Evolutionary conservation across 1,140 invertebrate genomes (phyloP), one percentile per base, ranked within the genome.

Genomic region (Mactra quadrangularis): DNA sequence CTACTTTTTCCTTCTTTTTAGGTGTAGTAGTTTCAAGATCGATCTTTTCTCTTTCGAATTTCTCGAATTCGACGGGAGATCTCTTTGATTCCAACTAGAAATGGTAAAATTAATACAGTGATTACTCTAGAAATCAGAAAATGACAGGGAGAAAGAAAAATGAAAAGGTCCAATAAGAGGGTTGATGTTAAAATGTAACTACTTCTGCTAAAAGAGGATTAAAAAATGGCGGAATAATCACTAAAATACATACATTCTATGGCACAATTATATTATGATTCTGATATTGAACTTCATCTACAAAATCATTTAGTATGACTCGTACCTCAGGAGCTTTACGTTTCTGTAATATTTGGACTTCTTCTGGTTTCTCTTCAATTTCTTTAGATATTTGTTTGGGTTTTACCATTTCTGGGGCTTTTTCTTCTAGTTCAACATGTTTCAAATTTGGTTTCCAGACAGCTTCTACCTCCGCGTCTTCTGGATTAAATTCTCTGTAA

Each of bases 351-450:
- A 87, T 86, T 71, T 86, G 82, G 45, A 86, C 89, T 17, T 83
- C 83, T 0, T 72, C 53, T 66, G 88, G 81, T 41, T 41, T 6
- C 52, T 91, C 88, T 0, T 85, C 87, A 15, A 83, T 55, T 45
- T 89, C 87, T 50, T 85, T 79, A 25, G 74, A 29, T 17, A 78
- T 59, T 82, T 71, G 53, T 62, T 57, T 87, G 31, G 87, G 87
- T 35, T 86, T 76, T 45, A 88, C 88, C 33, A 83, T 72, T 57
- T 88, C 87, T 35, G 88, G 86, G 25, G 85, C 72, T 29, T 55
- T 41, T 68, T 89, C 89, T 78, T 86, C 86, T 13, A 64, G 35
- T 76, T 90, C 88, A 17, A 90, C 88, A 85, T 91, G 89, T 71
- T 88, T 89, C 29, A 92, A 84, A 27, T 77, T 85, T 13, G 88